These are phyloP conservation scores for Zygothrica quintamaculata DNA, from an alignment of 2,888 invertebrate genomes.

Conservation along the genomic window DNA sequence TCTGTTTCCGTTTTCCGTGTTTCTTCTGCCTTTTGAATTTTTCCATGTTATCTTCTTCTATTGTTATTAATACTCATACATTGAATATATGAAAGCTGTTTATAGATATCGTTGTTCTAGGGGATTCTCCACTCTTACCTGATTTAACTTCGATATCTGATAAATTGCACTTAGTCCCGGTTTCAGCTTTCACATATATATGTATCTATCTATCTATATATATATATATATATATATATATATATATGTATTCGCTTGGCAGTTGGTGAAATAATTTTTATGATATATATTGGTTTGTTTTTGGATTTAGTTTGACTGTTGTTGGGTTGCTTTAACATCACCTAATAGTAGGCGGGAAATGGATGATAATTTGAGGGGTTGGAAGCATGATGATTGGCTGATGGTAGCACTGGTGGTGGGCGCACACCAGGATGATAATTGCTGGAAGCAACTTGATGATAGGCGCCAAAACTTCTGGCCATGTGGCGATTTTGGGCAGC, in stretches of 20 bases:
- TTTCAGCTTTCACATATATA: neutral
- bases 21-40: no score
- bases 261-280: neutral
- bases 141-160: no score
- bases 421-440: conserved; percentile 84
- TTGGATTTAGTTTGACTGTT: conserved; percentile 5
- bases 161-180: conserved; percentile 56
- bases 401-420: conserved; percentile 83
- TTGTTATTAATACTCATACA: no score
- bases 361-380: conserved; percentile 85
- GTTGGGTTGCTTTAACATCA: conserved; percentile 2
- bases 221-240: conserved; percentile 13
- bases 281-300: neutral
- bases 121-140: no score
- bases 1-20: conserved; percentile 25
- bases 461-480: conserved; percentile 85
- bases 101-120: no score
- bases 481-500: conserved; percentile 84
- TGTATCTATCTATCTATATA: neutral
- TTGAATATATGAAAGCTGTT: no score
- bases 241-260: conserved; percentile 19
- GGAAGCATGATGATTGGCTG: conserved; percentile 84
- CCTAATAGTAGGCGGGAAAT: conserved; percentile 84
- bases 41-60: no score
- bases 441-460: conserved; percentile 84